Evolutionary conservation across 2,797 vertebrate genomes (phyloP).

Genomic region (Lophura swinhoii): DNA sequence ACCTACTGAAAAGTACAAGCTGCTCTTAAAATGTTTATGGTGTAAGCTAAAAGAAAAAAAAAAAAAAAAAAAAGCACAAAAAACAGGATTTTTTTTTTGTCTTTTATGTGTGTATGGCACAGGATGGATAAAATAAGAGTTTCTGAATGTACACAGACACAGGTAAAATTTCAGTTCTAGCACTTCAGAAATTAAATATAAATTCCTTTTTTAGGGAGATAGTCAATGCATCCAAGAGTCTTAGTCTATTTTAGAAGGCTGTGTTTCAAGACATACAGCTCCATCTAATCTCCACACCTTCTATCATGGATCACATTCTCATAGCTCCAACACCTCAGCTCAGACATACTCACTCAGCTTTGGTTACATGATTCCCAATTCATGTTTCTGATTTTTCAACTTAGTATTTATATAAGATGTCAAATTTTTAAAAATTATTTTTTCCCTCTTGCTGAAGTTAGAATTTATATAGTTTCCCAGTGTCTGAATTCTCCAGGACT

Average conservation of each 20-base stretch:
- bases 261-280: background rate
- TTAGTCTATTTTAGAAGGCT: background rate
- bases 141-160: background rate
- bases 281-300: background rate
- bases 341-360: background rate
- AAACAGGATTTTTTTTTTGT: no score
- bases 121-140: background rate
- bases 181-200: background rate
- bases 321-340: background rate
- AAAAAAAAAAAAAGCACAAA: background rate
- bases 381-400: background rate
- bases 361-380: background rate
- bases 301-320: background rate
- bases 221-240: constrained; percentile 14
- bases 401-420: background rate
- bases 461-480: background rate
- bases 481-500: background rate
- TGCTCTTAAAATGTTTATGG: background rate
- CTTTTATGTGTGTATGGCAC: background rate
- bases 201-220: background rate
- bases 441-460: background rate
- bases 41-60: background rate
- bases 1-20: background rate
- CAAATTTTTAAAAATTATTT: rapidly evolving
- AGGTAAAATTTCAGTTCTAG: background rate